Conservation (phyloP, 2,113 vertebrate genomes). For the Centropus bengalensis region DNA sequence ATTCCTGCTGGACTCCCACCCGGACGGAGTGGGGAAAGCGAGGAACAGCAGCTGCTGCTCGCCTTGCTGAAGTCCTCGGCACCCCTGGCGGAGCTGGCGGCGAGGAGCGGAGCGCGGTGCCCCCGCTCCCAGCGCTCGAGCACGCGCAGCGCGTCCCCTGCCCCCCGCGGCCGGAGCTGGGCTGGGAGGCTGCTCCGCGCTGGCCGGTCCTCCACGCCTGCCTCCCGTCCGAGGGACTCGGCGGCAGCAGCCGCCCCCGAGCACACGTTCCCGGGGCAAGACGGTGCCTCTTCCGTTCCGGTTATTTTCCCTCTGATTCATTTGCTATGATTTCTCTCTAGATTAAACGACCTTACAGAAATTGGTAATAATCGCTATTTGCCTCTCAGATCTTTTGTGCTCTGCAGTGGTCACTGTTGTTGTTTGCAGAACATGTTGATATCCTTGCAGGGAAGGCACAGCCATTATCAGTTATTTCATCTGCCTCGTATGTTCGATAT, state of each 20-base stretch:
- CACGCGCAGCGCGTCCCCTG: background rate
- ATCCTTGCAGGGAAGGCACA: background rate
- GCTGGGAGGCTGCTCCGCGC: background rate
- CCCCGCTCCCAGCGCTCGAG: background rate
- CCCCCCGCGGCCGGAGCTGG: background rate
- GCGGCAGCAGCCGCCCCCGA: background rate
- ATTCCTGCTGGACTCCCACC: background rate
- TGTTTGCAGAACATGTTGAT: background rate
- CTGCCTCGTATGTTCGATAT: background rate
- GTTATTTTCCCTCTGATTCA: background rate
- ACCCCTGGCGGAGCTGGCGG: background rate
- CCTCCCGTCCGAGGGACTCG: background rate
- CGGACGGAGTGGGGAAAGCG: accelerated
- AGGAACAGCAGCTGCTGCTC: background rate
- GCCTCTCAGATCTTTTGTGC: background rate
- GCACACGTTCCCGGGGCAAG: background rate
- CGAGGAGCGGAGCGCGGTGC: background rate
- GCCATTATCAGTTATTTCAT: background rate
- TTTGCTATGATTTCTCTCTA: background rate
- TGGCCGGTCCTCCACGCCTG: constrained; percentile 23
- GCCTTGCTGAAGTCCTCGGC: background rate
- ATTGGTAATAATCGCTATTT: background rate
- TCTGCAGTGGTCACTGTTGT: background rate
- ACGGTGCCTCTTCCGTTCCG: background rate
- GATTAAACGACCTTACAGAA: background rate